These are phyloP conservation scores for Arrhamphus sclerolepis DNA, from an alignment of 2,797 vertebrate genomes.

Conservation along the genomic window DNA sequence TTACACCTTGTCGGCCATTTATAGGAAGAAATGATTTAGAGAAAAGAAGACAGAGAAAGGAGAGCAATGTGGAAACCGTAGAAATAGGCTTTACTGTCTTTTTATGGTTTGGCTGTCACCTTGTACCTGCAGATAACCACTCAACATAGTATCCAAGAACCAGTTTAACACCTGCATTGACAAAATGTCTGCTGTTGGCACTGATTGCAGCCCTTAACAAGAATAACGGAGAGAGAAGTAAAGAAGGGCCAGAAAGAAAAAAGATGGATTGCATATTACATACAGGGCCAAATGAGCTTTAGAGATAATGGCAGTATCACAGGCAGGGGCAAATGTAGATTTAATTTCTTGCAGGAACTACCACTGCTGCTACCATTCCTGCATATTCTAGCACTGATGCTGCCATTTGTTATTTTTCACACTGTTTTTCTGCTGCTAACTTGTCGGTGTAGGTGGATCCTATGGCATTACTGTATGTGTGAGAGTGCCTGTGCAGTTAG, in stretches of 20 bases:
- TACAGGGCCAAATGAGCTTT: constrained; percentile 10
- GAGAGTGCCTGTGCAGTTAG: too few species aligned
- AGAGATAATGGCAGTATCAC: constrained; percentile 5
- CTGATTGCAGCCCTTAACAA: constrained; percentile 30
- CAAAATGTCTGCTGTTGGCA: constrained; percentile 53
- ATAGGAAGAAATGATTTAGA: constrained; percentile 32
- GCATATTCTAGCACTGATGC: too few species aligned
- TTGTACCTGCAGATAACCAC: constrained; percentile 41
- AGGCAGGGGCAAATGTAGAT: background rate
- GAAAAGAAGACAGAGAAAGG: constrained; percentile 11
- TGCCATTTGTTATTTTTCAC: too few species aligned
- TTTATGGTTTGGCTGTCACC: constrained; percentile 44
- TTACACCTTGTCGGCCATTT: constrained; percentile 44
- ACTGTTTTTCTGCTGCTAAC: too few species aligned
- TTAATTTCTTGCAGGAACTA: too few species aligned
- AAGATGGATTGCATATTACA: constrained; percentile 20
- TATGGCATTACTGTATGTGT: too few species aligned
- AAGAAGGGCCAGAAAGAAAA: constrained; percentile 13
- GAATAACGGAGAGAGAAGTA: constrained; percentile 43
- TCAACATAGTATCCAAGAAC: constrained; percentile 25
- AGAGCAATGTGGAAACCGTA: constrained; percentile 22
- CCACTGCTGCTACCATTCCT: too few species aligned
- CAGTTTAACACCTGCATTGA: constrained; percentile 58
- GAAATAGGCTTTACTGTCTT: constrained; percentile 25
- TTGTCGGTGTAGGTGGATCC: too few species aligned